A percentile compares a stretch with the other conserved stretches of the same genome.
Conservation (phyloP, 2,888 invertebrate genomes). For the Cyaniris semiargus region DNA sequence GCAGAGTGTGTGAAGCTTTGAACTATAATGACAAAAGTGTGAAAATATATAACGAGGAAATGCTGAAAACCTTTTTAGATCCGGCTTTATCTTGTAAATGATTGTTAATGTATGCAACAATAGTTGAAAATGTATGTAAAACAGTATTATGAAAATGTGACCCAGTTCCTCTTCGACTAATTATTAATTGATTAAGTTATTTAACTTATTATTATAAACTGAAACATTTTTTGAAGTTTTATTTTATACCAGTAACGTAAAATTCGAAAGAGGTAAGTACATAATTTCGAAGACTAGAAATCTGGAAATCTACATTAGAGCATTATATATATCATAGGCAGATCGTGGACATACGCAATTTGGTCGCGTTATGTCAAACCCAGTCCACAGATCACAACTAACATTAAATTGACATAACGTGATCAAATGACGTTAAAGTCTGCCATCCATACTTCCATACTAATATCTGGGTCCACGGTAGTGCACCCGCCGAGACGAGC, state of each 20-base stretch:
- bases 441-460: too few species aligned
- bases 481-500: too few species aligned
- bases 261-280: neutral
- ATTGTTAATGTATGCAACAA: neutral
- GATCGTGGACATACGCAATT: too few species aligned
- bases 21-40: slow-evolving; percentile 75
- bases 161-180: neutral
- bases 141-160: neutral
- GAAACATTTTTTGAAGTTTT: neutral
- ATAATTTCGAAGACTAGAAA: neutral
- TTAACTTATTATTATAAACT: neutral
- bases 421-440: too few species aligned
- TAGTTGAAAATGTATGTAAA: neutral
- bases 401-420: too few species aligned
- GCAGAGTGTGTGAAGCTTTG: slow-evolving; percentile 84
- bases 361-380: too few species aligned
- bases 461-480: too few species aligned
- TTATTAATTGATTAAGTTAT: neutral
- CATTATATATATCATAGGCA: too few species aligned
- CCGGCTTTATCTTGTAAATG: slow-evolving; percentile 38
- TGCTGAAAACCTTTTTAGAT: slow-evolving; percentile 51
- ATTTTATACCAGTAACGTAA: neutral
- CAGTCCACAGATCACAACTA: too few species aligned
- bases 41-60: slow-evolving; percentile 50
- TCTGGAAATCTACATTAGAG: neutral